Conservation (phyloP, 2,113 vertebrate genomes). For the Petromus typicus region DNA sequence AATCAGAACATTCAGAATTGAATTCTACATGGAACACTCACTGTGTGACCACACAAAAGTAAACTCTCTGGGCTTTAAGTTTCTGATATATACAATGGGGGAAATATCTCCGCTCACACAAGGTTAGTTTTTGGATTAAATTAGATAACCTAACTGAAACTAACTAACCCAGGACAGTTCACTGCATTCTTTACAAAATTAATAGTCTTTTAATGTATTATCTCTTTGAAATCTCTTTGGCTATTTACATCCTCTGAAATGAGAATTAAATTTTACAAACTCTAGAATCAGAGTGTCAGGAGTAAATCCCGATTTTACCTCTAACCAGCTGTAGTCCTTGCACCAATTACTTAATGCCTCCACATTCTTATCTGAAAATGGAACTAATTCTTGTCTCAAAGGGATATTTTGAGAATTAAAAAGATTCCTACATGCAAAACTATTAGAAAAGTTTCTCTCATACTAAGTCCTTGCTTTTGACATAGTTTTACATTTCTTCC, state of each 20-base stretch:
- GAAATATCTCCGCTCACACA: not conserved
- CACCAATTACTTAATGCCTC: not conserved
- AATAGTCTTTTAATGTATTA: not conserved
- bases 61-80: not conserved
- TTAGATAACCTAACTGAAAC: not conserved
- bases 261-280: not conserved
- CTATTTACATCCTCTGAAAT: not conserved
- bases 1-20: not conserved
- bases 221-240: not conserved
- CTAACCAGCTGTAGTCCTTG: not conserved
- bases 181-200: not conserved
- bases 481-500: not conserved
- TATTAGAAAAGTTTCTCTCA: not conserved
- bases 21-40: not conserved
- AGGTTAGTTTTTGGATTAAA: not conserved
- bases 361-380: slow-evolving; percentile 4
- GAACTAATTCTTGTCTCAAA: not conserved
- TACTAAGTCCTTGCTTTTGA: not conserved
- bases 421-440: not conserved
- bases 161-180: not conserved
- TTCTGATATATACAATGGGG: not conserved
- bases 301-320: not conserved
- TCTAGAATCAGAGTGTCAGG: not conserved
- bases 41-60: not conserved
- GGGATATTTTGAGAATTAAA: not conserved